These are phyloP conservation scores for Phoxinus phoxinus DNA, from an alignment of 2,113 vertebrate genomes.

Conservation along the genomic window DNA sequence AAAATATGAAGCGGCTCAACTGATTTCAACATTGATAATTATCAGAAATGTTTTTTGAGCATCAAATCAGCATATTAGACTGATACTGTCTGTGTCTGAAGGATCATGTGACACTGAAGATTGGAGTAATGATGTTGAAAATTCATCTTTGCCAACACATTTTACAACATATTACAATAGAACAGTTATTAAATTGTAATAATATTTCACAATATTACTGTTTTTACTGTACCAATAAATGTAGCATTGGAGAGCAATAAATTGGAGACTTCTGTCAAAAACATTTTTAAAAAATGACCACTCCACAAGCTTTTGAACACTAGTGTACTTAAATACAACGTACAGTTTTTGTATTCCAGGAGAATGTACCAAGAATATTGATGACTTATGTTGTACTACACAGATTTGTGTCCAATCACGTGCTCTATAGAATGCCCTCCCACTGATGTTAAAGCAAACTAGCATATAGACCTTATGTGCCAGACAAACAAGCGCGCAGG, in stretches of 20 bases:
- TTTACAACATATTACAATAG: background rate
- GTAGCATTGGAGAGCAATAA: background rate
- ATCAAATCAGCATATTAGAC: background rate
- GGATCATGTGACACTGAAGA: background rate
- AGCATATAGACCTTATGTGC: background rate
- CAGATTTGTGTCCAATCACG: background rate
- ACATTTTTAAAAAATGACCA: background rate
- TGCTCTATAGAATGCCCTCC: background rate
- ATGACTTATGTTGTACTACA: background rate
- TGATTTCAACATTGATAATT: no score
- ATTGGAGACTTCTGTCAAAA: background rate
- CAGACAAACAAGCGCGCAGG: no score
- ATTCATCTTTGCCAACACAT: background rate
- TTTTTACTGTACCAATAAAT: background rate
- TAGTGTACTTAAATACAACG: background rate
- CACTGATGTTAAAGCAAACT: background rate
- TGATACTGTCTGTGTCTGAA: background rate
- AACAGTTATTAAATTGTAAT: background rate
- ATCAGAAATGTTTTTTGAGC: background rate
- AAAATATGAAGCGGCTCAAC: no score
- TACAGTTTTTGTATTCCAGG: background rate
- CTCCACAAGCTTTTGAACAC: background rate
- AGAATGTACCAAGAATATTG: background rate
- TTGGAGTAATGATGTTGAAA: background rate
- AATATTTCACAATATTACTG: background rate